Conservation (phyloP, 2,113 vertebrate species). For the Andinoacara biseriatus region DNA sequence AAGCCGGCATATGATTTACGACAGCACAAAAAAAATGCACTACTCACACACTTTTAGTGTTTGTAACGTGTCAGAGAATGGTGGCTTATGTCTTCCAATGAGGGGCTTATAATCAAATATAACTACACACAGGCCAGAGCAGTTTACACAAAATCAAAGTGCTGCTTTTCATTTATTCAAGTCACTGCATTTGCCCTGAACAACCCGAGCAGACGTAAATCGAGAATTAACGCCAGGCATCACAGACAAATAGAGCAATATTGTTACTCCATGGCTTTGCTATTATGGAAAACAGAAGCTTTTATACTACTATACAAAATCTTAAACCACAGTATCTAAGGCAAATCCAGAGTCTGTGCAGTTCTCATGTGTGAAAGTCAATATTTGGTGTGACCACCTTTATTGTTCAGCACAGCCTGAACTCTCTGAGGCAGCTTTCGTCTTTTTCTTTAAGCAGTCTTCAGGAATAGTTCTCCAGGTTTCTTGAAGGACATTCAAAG, state of each 20-base stretch:
- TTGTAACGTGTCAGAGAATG: background rate
- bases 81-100: background rate
- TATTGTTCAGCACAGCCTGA: background rate
- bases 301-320: background rate
- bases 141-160: background rate
- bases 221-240: background rate
- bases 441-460: background rate
- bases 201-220: conserved; percentile 1
- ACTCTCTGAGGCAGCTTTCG: background rate
- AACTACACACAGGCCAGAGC: background rate
- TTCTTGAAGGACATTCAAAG: background rate
- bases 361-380: background rate
- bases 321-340: background rate
- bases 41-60: background rate
- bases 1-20: background rate
- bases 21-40: background rate
- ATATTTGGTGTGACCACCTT: background rate
- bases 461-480: background rate
- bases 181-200: background rate
- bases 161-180: background rate
- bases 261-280: background rate
- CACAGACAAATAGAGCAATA: background rate
- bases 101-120: background rate
- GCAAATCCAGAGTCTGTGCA: no score
- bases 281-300: background rate